Evolutionary conservation across 2,113 vertebrate species (phyloP), one percentile per base, ranked within the genome.

Genomic region (Scartelaos histophorus): DNA sequence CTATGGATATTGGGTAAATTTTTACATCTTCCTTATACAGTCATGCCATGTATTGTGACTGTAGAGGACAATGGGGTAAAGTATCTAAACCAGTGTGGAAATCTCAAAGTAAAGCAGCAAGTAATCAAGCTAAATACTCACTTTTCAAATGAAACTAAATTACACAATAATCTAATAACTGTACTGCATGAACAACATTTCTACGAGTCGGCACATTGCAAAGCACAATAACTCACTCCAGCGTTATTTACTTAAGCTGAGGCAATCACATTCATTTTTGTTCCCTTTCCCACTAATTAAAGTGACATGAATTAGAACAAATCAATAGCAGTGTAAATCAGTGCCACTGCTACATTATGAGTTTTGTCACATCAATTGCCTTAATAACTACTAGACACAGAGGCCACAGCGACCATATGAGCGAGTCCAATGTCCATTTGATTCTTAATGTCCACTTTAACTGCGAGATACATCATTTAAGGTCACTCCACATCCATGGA

Each of bases 241-340:
- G 24, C 13, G 62, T 35, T 62, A 13, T 72, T 60, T 24, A 12
- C 45, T 66, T 29, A 21, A 13, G 67, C 57, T 22, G 7, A 69
- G 15, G 74, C 67, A 83, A 69, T 25, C 13, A 35, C 22, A 38
- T 60, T 69, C 47, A 61, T 61, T 82, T 64, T 75, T 65, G 17
- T 34, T 74, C 10, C 51, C 35, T 21, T 46, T 29, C 64, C 13
- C 49, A 61, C 17, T 56, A 75, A 78, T 78, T 76, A 53, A 67
- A 67, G 13, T 29, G n/a, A 75, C 75, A 81, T 65, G 22, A 21
- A 38, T 75, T 53, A 67, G 71, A 79, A 62, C 67, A 51, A 74
- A 69, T 68, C 67, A 60, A 64, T 64, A 19, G 61, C 34, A 13
- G 61, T 25, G 16, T 21, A 64, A 64, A 64, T 64, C 61, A 43